A percentile compares a stretch with the other conserved stretches of the same genome.
phyloP scores from a whole-genome alignment of 2,113 vertebrate genomes.

The Cyanoderma ruficeps region DNA sequence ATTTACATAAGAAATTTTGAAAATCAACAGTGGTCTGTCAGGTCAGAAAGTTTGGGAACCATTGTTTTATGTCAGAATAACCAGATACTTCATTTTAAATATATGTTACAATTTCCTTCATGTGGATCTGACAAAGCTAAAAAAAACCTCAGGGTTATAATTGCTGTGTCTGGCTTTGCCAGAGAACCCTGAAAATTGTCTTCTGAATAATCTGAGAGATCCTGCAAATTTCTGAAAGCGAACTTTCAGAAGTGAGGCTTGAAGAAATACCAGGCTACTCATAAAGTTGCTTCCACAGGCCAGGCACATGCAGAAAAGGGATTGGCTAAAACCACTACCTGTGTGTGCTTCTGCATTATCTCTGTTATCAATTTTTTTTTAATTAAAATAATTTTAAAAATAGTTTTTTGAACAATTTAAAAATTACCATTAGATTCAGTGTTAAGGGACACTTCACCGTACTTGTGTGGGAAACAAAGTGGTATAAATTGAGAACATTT shows the following conservation, averaged over 20 bases:
- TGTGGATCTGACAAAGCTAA: not conserved
- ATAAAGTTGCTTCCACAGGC: not conserved
- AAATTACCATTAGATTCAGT: not conserved
- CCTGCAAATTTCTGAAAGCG: not conserved
- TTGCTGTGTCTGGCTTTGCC: not conserved
- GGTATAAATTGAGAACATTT: not conserved
- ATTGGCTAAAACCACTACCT: not conserved
- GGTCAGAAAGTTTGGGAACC: not conserved
- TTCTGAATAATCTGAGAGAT: not conserved
- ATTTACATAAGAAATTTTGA: not conserved
- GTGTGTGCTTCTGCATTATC: not conserved
- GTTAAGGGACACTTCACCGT: not conserved
- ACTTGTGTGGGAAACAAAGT: not conserved
- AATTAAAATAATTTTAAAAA: not conserved
- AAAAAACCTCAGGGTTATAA: not conserved
- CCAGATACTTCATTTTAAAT: not conserved
- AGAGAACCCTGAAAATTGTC: not conserved
- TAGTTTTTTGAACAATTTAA: not conserved
- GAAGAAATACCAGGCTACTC: not conserved
- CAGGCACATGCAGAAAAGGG: not conserved
- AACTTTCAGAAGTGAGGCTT: not conserved
- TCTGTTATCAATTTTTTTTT: not conserved
- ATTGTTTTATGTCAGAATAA: not conserved
- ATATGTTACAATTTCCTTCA: not conserved
- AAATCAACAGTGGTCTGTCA: not conserved